These are phyloP conservation scores for Acipenser oxyrinchus DNA, from an alignment of 2,797 vertebrate genomes.

Conservation along the genomic window DNA sequence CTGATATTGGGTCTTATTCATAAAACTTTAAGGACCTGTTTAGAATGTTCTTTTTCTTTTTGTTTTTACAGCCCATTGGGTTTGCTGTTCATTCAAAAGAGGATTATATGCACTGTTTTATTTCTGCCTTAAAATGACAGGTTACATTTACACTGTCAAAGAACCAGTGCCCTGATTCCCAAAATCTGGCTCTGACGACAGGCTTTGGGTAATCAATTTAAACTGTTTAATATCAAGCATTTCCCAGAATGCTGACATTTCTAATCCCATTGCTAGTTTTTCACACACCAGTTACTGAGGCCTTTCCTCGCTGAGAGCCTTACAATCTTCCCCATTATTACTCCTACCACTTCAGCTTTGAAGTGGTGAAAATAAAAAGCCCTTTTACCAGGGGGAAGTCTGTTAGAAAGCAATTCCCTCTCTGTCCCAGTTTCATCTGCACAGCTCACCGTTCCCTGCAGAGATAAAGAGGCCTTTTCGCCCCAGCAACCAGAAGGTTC, in stretches of 20 bases:
- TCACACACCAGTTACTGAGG: slow-evolving; percentile 27
- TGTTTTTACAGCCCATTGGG: slow-evolving; percentile 36
- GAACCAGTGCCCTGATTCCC: neutral
- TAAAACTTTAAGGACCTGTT: too few relatives aligned
- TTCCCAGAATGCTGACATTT: slow-evolving; percentile 33
- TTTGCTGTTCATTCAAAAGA: slow-evolving; percentile 33
- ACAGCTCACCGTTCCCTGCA: slow-evolving; percentile 24
- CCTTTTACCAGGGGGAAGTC: slow-evolving; percentile 1
- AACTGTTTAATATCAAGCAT: slow-evolving; percentile 26
- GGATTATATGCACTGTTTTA: slow-evolving; percentile 2
- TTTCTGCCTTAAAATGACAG: too few relatives aligned
- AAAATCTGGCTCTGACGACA: neutral
- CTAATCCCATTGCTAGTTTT: slow-evolving; percentile 20
- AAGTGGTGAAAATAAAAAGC: slow-evolving; percentile 35
- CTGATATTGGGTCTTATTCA: too few relatives aligned
- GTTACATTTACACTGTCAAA: too few relatives aligned
- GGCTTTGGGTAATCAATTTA: slow-evolving; percentile 1
- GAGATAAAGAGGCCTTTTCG: slow-evolving; percentile 41
- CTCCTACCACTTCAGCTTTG: slow-evolving; percentile 23
- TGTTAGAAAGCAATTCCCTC: slow-evolving; percentile 20
- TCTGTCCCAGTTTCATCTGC: slow-evolving; percentile 31
- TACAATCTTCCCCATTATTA: slow-evolving; percentile 22
- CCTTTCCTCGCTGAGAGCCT: slow-evolving; percentile 22
- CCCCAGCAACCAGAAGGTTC: slow-evolving; percentile 44
- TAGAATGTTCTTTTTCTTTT: slow-evolving; percentile 22